Evolutionary conservation across 2,113 vertebrate species (phyloP), one percentile per base, ranked within the genome.

Genomic region (Catharus fuscescens): DNA sequence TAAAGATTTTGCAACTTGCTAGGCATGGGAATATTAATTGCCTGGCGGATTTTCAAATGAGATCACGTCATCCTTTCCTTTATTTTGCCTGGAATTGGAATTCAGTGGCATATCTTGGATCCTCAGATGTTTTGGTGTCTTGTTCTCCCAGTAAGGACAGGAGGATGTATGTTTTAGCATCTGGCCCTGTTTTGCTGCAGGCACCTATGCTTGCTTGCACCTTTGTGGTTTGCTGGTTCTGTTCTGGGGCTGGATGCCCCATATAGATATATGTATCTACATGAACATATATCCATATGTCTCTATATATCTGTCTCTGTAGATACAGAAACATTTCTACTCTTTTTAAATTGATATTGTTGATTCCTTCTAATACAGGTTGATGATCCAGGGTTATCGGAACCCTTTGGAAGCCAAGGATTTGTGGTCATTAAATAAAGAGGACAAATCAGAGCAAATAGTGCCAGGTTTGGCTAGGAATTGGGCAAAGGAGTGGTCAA

Each of bases 341-440:
- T 56, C 36, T 38, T 78, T 38, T 52, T 56, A 26, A 59, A 19
- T 42, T 19, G 12, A 4, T 42, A 14, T 3, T 77, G 9, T 26
- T 64, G 25, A 50, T 88, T 86, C 57, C 73, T 82, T 79, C 53
- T 61, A 11, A 90, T 54, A 7, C 94, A 99, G 99, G 80, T 40
- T 99, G 98, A 98, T 99, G 97, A 47, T 99, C 89, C 97, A 34
- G 4, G 99, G 99, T 70, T 99, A 98, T 96, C 98, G 97, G 81
- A 98, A 82, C 7, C 99, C 99, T 6, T 96, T 99, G 93, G 98
- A 99, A 92, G 97, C 98, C 81, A 98, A 98, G 18, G 99, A 99
- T 96, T 97, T 99, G 64, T 99, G 99, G 99, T 99, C 99, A 6
- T 90, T 99, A 72, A 99, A 99, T 82, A 93, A 96, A 36, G 98